Percentiles rank a stretch among this genome's conserved stretches.
These are phyloP conservation scores for Drosophila nr. medialis DNA, from an alignment of 2,888 invertebrate genomes.

Conservation along the genomic window DNA sequence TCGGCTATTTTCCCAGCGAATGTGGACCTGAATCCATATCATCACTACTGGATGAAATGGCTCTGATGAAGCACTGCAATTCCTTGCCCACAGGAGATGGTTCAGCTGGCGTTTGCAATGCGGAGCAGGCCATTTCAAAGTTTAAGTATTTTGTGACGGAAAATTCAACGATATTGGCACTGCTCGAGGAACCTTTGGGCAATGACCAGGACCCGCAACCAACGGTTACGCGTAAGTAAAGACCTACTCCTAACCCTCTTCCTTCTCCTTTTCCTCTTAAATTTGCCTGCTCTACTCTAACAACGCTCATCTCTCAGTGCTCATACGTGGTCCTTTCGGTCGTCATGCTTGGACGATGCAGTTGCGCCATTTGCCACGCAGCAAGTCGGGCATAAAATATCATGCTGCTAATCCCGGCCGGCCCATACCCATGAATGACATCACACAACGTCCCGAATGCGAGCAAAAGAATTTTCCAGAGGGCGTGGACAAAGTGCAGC, in stretches of 20 bases:
- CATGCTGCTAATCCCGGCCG: conserved; percentile 87
- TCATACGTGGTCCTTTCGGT: conserved; percentile 97
- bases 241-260: too few species aligned
- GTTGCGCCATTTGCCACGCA: conserved; percentile 93
- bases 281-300: background rate
- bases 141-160: conserved; percentile 97
- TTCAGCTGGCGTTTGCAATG: conserved; percentile 60
- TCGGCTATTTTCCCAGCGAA: conserved; percentile 93
- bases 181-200: conserved; percentile 96
- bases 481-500: conserved; percentile 90
- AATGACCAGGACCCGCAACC: conserved; percentile 97
- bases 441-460: conserved; percentile 87
- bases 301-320: conserved; percentile 85
- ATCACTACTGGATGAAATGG: conserved; percentile 94
- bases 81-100: conserved; percentile 85
- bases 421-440: conserved; percentile 91
- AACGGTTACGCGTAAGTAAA: conserved; percentile 88
- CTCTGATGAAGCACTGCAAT: conserved; percentile 91
- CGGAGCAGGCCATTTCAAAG: conserved; percentile 88
- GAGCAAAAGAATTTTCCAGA: conserved; percentile 92
- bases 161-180: conserved; percentile 93
- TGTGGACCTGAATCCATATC: conserved; percentile 94
- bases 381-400: conserved; percentile 89
- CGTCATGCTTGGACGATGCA: conserved; percentile 97
- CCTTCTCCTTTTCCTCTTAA: background rate